Conservation (phyloP, 2,888 invertebrate genomes). For the Drosophila niveifrons region DNA sequence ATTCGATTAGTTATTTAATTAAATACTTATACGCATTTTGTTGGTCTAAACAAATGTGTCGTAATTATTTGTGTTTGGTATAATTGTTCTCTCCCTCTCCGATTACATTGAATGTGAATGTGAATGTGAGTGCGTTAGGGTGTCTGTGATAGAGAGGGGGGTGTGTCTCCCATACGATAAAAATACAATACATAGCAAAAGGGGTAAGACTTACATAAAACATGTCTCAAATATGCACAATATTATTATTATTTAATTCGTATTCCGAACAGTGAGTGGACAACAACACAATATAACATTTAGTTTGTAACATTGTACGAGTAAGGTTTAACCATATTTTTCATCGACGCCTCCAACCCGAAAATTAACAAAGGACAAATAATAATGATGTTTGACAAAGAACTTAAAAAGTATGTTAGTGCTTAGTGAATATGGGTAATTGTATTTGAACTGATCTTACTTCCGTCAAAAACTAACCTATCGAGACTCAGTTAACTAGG, state of each 20-base stretch:
- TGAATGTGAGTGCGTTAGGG: slow-evolving; percentile 28
- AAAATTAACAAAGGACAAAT: slow-evolving; percentile 2
- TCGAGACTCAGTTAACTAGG: slow-evolving; percentile 51
- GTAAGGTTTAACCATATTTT: slow-evolving; percentile 16
- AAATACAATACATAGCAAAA: slow-evolving; percentile 70
- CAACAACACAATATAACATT: slow-evolving; percentile 70
- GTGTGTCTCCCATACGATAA: slow-evolving; percentile 48
- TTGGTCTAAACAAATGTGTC: slow-evolving; percentile 39
- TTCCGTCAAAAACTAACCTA: slow-evolving; percentile 36
- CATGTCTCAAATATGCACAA: slow-evolving; percentile 20
- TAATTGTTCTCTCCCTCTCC: slow-evolving; percentile 16
- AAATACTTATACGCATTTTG: slow-evolving; percentile 25
- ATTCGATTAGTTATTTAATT: slow-evolving; percentile 22
- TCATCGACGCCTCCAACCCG: neutral
- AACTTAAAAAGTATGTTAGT: neutral
- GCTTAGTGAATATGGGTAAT: neutral
- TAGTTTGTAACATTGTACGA: slow-evolving; percentile 53
- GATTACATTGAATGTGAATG: slow-evolving; percentile 29
- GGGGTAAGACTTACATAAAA: slow-evolving; percentile 64
- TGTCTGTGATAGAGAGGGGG: slow-evolving; percentile 14
- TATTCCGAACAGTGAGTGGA: slow-evolving; percentile 51
- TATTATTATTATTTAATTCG: slow-evolving; percentile 20
- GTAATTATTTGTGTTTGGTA: slow-evolving; percentile 24
- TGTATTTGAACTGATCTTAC: neutral
- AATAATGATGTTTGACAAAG: neutral